Percentiles rank a stretch among this genome's conserved stretches.
Evolutionary conservation across 2,797 vertebrate species (phyloP).

Genomic region (Pseudochirops cupreus): DNA sequence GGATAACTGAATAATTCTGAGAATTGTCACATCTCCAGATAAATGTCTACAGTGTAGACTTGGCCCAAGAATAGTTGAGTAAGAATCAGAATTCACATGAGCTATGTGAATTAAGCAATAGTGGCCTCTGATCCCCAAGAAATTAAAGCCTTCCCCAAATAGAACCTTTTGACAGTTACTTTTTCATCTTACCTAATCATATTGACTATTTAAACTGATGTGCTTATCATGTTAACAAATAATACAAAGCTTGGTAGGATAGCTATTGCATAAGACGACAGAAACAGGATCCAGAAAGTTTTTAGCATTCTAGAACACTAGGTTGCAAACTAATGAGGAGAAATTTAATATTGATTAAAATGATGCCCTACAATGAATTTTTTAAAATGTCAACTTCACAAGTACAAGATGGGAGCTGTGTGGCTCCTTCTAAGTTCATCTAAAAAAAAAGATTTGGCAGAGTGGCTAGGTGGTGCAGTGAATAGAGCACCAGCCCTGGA

Average conservation of each 20-base stretch:
- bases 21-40: neutral
- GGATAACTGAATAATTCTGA: neutral
- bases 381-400: neutral
- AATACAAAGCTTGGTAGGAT: neutral
- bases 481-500: no score
- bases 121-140: neutral
- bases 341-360: neutral
- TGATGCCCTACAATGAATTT: neutral
- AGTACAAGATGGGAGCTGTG: no score
- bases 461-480: no score
- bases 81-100: neutral
- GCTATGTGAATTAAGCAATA: neutral
- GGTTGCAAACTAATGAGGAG: neutral
- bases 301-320: neutral
- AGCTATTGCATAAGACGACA: neutral
- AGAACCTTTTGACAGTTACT: neutral
- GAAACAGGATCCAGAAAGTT: neutral
- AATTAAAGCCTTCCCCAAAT: neutral
- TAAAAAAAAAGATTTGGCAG: no score
- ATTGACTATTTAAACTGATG: neutral
- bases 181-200: neutral
- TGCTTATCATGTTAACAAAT: neutral
- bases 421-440: no score
- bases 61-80: neutral
- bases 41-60: neutral